These are phyloP conservation scores for Anadara kagoshimensis DNA, from an alignment of 1,140 invertebrate genomes.

Conservation along the genomic window DNA sequence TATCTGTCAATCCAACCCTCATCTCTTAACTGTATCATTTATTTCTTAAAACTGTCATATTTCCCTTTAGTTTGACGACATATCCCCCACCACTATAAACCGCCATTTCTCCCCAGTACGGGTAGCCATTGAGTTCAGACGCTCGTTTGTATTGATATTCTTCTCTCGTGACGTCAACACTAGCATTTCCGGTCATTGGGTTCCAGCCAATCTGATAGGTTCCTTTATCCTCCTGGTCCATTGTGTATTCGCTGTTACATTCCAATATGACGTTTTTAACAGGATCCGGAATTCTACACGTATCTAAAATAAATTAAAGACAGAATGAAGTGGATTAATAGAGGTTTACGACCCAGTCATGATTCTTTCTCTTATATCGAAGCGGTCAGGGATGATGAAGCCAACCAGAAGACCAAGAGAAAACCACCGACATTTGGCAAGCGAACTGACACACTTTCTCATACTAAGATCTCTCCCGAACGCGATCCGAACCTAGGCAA, in stretches of 20 bases:
- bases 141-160: conserved; percentile 72
- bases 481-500: background rate
- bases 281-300: conserved; percentile 59
- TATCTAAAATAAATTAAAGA: conserved; percentile 16
- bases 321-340: background rate
- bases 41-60: conserved; percentile 59
- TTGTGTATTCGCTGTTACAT: conserved; percentile 67
- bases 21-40: conserved; percentile 69
- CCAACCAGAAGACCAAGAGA: too few relatives aligned
- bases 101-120: conserved; percentile 73
- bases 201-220: conserved; percentile 69
- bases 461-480: too few relatives aligned
- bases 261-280: conserved; percentile 60
- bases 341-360: background rate
- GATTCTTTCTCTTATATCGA: background rate
- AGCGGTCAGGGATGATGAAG: background rate
- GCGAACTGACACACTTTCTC: too few relatives aligned
- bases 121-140: conserved; percentile 72
- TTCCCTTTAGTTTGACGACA: conserved; percentile 74
- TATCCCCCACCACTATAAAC: conserved; percentile 78
- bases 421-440: too few relatives aligned
- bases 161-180: conserved; percentile 32
- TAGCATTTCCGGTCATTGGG: conserved; percentile 41
- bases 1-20: conserved; percentile 77
- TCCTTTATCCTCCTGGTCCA: conserved; percentile 64